A percentile compares a stretch with the other conserved stretches of the same genome.
Conservation (phyloP, 2,888 invertebrate genomes). For the Macroteleia sp. region DNA sequence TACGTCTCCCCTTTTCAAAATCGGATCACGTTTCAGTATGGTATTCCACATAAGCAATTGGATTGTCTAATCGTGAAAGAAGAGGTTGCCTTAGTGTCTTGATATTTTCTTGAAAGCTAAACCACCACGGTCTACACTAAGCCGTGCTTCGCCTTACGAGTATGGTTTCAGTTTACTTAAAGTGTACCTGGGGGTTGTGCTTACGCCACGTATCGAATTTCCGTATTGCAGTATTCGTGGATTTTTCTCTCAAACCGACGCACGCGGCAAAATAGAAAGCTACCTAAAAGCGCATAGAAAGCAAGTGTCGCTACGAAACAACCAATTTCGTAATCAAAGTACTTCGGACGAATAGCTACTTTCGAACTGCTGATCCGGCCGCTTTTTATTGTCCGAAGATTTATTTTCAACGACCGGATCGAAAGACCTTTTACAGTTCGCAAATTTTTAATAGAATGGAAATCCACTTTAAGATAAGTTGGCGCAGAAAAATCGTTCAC, state of each 20-base stretch:
- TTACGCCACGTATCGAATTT: conserved; percentile 59
- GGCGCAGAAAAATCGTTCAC: too few species aligned
- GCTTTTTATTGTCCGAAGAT: conserved; percentile 47
- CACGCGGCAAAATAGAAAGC: conserved; percentile 12
- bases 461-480: too few species aligned
- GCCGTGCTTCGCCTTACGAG: conserved; percentile 67
- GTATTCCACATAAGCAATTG: conserved; percentile 65
- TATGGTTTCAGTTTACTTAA: conserved; percentile 70
- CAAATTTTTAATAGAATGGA: conserved; percentile 41
- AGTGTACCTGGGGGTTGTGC: conserved; percentile 62
- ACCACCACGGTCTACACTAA: conserved; percentile 59
- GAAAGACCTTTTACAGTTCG: conserved; percentile 21
- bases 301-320: conserved; percentile 56
- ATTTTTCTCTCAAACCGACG: conserved; percentile 34
- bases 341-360: conserved; percentile 39
- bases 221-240: conserved; percentile 54
- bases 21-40: conserved; percentile 64
- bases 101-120: conserved; percentile 67
- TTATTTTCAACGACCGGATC: conserved; percentile 32
- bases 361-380: conserved; percentile 40
- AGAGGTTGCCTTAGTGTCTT: conserved; percentile 62
- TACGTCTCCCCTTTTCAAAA: conserved; percentile 40
- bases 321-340: conserved; percentile 50
- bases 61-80: conserved; percentile 66
- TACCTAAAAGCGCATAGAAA: conserved; percentile 32